phyloP scores from a whole-genome alignment of 2,888 invertebrate genomes.

The Dyspetes luteomarginatus region DNA sequence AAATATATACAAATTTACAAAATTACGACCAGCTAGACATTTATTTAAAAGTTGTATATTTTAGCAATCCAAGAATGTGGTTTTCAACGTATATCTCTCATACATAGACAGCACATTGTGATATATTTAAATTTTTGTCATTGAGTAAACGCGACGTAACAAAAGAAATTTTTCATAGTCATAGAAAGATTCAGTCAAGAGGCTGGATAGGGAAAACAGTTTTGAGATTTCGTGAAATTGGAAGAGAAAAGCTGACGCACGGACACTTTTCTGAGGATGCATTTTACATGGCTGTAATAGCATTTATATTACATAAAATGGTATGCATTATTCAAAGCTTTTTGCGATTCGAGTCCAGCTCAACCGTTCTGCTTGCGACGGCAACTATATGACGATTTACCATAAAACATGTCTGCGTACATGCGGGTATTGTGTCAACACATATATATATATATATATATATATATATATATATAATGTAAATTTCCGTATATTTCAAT shows the following conservation, averaged over 20 bases:
- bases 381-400: conserved; percentile 46
- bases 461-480: conserved; percentile 1
- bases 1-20: too few relatives aligned
- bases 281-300: conserved; percentile 62
- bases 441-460: neutral
- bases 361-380: conserved; percentile 29
- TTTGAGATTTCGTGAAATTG: conserved; percentile 33
- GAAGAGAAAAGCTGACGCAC: conserved; percentile 35
- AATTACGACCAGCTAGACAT: neutral
- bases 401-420: conserved; percentile 40
- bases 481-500: neutral
- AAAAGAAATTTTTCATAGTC: conserved; percentile 18
- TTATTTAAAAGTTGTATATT: neutral
- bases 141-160: conserved; percentile 31
- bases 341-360: conserved; percentile 35
- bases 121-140: neutral
- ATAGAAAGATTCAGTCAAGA: neutral
- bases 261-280: conserved; percentile 40
- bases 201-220: neutral
- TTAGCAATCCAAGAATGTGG: too few relatives aligned
- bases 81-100: too few relatives aligned
- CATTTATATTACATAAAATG: conserved; percentile 63
- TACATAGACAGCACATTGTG: too few relatives aligned
- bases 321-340: conserved; percentile 61
- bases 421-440: conserved; percentile 27